A percentile compares a stretch with the other conserved stretches of the same genome.
phyloP scores from a whole-genome alignment of 2,888 invertebrate species.

The Oscheius onirici region DNA sequence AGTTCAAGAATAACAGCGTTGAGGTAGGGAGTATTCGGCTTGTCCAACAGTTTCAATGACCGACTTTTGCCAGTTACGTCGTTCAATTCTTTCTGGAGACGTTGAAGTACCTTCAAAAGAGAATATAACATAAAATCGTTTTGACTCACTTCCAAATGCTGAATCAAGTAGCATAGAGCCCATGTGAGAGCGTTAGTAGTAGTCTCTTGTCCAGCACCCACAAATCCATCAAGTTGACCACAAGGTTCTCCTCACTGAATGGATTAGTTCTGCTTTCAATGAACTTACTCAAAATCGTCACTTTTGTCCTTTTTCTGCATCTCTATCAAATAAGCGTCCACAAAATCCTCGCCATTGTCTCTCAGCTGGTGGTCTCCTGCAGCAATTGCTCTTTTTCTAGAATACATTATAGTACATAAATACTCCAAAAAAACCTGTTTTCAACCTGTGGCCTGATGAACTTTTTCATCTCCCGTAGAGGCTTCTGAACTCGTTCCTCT shows the following conservation, averaged over 20 bases:
- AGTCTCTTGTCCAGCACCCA: constrained; percentile 58
- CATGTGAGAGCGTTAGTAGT: constrained; percentile 51
- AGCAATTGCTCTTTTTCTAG: constrained; percentile 4
- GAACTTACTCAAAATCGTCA: neutral
- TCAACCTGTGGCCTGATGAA: neutral
- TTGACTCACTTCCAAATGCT: constrained; percentile 28
- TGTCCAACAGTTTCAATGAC: neutral
- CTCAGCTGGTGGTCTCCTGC: neutral
- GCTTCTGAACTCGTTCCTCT: neutral
- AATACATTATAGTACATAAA: constrained; percentile 3
- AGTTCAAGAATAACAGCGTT: constrained; percentile 12
- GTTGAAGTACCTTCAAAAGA: neutral
- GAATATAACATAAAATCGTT: neutral
- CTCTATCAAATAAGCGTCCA: constrained; percentile 13
- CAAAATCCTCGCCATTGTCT: constrained; percentile 26
- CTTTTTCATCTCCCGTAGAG: neutral
- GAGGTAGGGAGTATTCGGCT: constrained; percentile 16
- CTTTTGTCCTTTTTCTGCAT: constrained; percentile 8
- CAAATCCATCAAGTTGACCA: constrained; percentile 39
- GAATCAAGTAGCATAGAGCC: constrained; percentile 44
- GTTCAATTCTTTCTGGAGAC: constrained; percentile 5
- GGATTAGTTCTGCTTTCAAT: neutral
- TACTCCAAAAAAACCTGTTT: neutral
- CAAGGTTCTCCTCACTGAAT: constrained; percentile 16
- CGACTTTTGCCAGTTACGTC: neutral